Evolutionary conservation across 2,888 invertebrate genomes (phyloP).

Genomic region (Hirtodrosophila histrioides): DNA sequence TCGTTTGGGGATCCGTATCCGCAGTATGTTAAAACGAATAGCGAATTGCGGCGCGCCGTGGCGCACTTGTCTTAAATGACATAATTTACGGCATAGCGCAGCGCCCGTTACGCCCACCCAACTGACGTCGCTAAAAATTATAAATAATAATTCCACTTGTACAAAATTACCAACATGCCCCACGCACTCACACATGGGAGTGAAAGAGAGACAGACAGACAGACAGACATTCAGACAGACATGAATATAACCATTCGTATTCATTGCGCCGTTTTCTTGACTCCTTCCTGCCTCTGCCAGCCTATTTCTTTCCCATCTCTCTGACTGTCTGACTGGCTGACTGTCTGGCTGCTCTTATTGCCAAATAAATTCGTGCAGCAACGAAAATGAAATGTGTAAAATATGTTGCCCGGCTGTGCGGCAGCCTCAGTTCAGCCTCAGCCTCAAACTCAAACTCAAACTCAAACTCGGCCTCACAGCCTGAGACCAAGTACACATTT

Average conservation of each 20-base stretch:
- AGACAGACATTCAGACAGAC: slow-evolving; percentile 32
- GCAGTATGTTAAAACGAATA: slow-evolving; percentile 63
- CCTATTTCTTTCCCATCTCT: slow-evolving; percentile 44
- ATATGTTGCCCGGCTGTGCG: slow-evolving; percentile 68
- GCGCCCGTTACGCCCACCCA: slow-evolving; percentile 79
- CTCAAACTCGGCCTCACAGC: background rate
- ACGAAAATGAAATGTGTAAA: slow-evolving; percentile 80
- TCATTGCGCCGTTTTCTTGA: slow-evolving; percentile 68
- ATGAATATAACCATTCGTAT: slow-evolving; percentile 62
- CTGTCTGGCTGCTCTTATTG: slow-evolving; percentile 72
- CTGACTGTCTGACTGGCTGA: slow-evolving; percentile 21
- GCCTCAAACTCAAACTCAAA: background rate
- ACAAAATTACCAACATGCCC: slow-evolving; percentile 73
- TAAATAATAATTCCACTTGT: slow-evolving; percentile 81
- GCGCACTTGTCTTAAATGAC: slow-evolving; percentile 76
- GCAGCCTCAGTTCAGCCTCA: background rate
- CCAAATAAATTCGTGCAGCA: slow-evolving; percentile 80
- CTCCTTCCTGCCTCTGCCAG: slow-evolving; percentile 49
- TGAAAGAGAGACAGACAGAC: background rate
- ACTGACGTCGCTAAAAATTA: slow-evolving; percentile 77
- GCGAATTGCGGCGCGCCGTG: slow-evolving; percentile 38
- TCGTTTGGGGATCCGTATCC: slow-evolving; percentile 59
- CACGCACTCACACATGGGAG: slow-evolving; percentile 37
- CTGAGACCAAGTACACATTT: slow-evolving; percentile 13
- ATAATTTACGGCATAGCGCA: slow-evolving; percentile 78